Conservation (phyloP, 2,888 invertebrate genomes). For the Spisula subtruncata region DNA sequence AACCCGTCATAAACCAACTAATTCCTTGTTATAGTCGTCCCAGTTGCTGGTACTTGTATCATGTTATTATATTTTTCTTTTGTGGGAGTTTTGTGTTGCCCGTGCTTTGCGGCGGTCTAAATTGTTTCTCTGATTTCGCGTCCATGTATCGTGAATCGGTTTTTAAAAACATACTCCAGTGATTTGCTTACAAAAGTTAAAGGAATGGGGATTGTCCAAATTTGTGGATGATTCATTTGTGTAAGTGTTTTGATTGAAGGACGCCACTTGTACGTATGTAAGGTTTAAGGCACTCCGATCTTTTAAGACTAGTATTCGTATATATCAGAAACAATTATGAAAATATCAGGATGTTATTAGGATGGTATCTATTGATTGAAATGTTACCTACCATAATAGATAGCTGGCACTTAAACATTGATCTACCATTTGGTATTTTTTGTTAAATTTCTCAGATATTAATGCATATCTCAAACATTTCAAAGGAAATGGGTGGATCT, state of each 20-base stretch:
- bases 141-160: too few relatives aligned
- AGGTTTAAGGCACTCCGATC: not conserved
- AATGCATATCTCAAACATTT: not conserved
- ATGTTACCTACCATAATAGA: not conserved
- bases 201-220: too few relatives aligned
- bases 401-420: not conserved
- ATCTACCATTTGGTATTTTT: not conserved
- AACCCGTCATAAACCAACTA: too few relatives aligned
- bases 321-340: not conserved
- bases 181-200: too few relatives aligned
- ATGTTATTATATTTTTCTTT: too few relatives aligned
- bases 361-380: slow-evolving; percentile 1
- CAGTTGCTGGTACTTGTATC: too few relatives aligned
- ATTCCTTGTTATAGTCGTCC: too few relatives aligned
- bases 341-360: not conserved
- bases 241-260: not conserved
- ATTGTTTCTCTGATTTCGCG: too few relatives aligned
- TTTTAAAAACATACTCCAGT: too few relatives aligned
- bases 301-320: not conserved
- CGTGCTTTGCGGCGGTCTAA: too few relatives aligned
- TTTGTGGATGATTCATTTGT: too few relatives aligned
- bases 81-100: too few relatives aligned
- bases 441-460: slow-evolving; percentile 4
- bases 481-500: not conserved
- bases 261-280: not conserved